Percentiles rank a stretch among this genome's conserved stretches.
These are phyloP conservation scores for Blera fallax DNA, from an alignment of 2,888 invertebrate genomes.

Conservation along the genomic window DNA sequence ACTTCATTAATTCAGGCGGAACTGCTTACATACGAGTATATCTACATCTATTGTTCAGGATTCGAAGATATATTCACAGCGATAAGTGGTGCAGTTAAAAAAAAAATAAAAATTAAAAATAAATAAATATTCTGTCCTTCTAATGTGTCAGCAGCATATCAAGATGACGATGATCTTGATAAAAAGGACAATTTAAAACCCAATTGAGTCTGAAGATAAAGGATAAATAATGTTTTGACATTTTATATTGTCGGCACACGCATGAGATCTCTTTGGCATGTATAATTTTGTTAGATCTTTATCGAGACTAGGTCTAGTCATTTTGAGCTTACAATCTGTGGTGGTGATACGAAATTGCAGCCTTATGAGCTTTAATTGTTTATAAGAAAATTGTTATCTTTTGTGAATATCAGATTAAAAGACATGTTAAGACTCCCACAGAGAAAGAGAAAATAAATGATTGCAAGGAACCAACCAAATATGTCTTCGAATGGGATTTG, in stretches of 20 bases:
- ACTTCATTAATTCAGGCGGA: constrained; percentile 69
- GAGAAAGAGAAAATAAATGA: too few relatives aligned
- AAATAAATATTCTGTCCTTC: constrained; percentile 66
- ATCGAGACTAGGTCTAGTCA: not conserved
- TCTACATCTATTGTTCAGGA: constrained; percentile 5
- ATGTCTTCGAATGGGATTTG: too few relatives aligned
- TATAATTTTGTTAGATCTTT: constrained; percentile 15
- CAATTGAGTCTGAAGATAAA: constrained; percentile 78
- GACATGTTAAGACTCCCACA: too few relatives aligned
- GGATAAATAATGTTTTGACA: constrained; percentile 71
- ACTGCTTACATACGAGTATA: constrained; percentile 16
- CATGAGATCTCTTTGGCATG: not conserved
- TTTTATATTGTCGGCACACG: constrained; percentile 67
- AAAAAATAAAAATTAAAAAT: constrained; percentile 69
- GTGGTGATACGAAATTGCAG: not conserved
- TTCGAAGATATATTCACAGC: constrained; percentile 45
- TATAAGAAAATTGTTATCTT: not conserved
- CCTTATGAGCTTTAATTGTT: not conserved
- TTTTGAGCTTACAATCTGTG: not conserved
- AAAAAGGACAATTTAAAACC: constrained; percentile 81
- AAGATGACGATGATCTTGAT: constrained; percentile 79
- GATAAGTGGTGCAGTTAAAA: constrained; percentile 67
- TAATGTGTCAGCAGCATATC: constrained; percentile 72
- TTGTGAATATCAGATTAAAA: too few relatives aligned
- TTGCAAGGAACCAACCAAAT: too few relatives aligned